Evolutionary conservation across 2,888 invertebrate genomes (phyloP), one percentile per base, ranked within the genome.

Genomic region (Pyrocoelia pectoralis): DNA sequence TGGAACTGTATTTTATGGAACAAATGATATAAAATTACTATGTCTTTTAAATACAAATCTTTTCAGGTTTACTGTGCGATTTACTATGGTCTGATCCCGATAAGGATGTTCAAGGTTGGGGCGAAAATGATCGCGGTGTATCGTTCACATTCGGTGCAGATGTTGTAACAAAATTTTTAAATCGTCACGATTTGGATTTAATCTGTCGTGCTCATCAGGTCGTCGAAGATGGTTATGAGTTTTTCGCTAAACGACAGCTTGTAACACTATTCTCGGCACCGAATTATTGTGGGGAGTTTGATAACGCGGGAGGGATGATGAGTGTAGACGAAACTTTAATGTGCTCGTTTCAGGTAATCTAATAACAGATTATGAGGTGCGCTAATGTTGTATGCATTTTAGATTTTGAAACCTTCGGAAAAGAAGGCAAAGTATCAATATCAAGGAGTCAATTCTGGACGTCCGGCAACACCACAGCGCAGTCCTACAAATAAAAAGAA

Each of bases 271-370:
- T 99, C 83, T 98, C 98, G n/a, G 97, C 97, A 46, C 97, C 97
- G 19, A 98, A 98, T 82, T 96, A 96, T 80, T 97, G 96, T 80
- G 96, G 97, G n/a, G 96, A 97, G 82, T 97, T 98, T 78, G 97
- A 98, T 82, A 98, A 98, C 80, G 98, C 98, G 54, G 98, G 98
- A 58, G 98, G 97, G 66, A 98, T 98, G 98, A 98, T 98, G 98
- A 95, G 95, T 66, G 98, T 99, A 28, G 98, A 98, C 81, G 98
- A 98, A 81, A 95, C 97, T 66, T 88, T 98, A 55, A 98, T 98
- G 97, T 98, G 98, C 86, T 98, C 98, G 73, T 98, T 98, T 86
- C 98, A 98, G 93, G 97, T 97, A 33, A 33, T 2, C 56, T 43
- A 18, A 28, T 50, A 3, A 2, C 2, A 15, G n/a, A 4, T 24